phyloP scores from a whole-genome alignment of 2,797 vertebrate species.

The Danio aesculapii region DNA sequence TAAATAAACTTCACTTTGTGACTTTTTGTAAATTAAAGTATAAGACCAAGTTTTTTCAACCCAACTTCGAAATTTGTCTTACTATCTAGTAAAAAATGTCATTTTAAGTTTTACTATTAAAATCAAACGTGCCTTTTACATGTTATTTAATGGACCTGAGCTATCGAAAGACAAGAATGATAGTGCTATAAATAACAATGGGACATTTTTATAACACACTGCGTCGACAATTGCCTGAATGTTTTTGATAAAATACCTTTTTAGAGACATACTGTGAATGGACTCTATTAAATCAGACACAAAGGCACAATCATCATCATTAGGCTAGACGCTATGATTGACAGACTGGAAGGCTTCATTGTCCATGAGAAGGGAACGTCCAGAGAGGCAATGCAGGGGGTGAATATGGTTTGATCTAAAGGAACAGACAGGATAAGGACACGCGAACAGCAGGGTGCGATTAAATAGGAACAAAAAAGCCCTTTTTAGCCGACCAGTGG shows the following conservation, averaged over 20 bases:
- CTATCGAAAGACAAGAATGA: neutral
- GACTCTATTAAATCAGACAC: constrained; percentile 18
- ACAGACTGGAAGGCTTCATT: constrained; percentile 36
- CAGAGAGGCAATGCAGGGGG: constrained; percentile 38
- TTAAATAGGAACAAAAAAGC: constrained; percentile 45
- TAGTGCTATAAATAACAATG: constrained; percentile 11
- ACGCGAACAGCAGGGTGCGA: constrained; percentile 53
- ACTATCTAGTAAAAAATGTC: no score
- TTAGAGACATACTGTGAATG: constrained; percentile 13
- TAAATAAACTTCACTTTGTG: no score
- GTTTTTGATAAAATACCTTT: constrained; percentile 26
- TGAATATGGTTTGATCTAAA: constrained; percentile 60
- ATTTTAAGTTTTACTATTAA: no score
- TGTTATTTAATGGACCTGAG: no score
- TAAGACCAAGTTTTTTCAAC: no score
- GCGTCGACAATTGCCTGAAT: neutral
- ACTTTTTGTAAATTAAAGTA: no score
- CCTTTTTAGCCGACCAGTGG: constrained; percentile 26
- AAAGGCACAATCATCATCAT: neutral
- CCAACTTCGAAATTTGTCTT: no score
- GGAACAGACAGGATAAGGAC: constrained; percentile 50
- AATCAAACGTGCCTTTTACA: no score
- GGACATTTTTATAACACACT: neutral
- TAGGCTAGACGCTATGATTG: constrained; percentile 3
- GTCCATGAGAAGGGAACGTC: constrained; percentile 30